Evolutionary conservation across 2,797 vertebrate species (phyloP).

Genomic region (Euthynnus affinis): DNA sequence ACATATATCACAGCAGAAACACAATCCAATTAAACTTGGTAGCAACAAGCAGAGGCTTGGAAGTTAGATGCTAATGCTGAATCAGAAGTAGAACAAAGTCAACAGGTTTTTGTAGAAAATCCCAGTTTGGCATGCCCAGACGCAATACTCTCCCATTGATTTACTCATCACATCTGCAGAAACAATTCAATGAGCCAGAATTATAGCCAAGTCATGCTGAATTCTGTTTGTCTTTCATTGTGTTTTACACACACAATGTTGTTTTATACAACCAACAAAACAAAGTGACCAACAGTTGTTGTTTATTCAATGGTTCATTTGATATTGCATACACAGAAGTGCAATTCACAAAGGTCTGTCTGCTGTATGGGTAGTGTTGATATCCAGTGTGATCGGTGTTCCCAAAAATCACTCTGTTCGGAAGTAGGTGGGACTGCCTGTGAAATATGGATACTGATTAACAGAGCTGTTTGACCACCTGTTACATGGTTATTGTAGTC

Average conservation of each 20-base stretch:
- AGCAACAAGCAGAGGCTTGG: constrained; percentile 36
- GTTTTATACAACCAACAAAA: neutral
- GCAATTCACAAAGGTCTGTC: neutral
- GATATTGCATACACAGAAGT: neutral
- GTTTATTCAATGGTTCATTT: constrained; percentile 2
- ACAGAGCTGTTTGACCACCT: neutral
- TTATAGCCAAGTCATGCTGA: neutral
- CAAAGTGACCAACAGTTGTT: neutral
- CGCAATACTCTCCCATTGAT: neutral
- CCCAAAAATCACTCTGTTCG: neutral
- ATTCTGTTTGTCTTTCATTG: neutral
- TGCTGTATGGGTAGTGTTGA: neutral
- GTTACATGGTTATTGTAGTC: neutral
- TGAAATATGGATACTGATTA: neutral
- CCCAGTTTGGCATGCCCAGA: constrained; percentile 9
- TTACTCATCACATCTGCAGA: constrained; percentile 5
- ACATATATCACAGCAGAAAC: neutral
- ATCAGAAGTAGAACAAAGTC: neutral
- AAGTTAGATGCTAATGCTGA: neutral
- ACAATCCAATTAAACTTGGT: constrained; percentile 7
- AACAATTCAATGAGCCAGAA: neutral
- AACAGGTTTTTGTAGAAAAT: neutral
- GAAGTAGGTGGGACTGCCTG: neutral
- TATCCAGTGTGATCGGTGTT: neutral
- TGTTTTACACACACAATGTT: neutral